Evolutionary conservation across 2,888 invertebrate species (phyloP).

Genomic region (Clanis bilineata): DNA sequence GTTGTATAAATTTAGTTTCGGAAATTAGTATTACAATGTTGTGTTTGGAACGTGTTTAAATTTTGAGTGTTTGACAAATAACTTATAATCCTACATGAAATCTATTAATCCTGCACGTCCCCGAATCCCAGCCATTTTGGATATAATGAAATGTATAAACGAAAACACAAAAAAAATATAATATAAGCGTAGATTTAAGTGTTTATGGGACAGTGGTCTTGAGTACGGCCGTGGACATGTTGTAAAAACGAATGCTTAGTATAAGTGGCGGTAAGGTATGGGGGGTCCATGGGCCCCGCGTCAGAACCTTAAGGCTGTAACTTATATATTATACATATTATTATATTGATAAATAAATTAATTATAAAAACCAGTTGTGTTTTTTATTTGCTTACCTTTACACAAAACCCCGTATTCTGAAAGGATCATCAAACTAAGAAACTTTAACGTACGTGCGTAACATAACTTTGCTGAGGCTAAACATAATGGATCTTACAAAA

Average conservation of each 20-base stretch:
- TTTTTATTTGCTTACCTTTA: constrained; percentile 40
- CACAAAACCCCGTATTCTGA: too few relatives aligned
- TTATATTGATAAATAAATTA: constrained; percentile 82
- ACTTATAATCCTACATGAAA: neutral
- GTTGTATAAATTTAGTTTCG: neutral
- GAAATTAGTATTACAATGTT: neutral
- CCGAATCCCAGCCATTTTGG: neutral
- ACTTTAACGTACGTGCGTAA: too few relatives aligned
- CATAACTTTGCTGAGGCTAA: too few relatives aligned
- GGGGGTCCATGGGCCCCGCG: constrained; percentile 14
- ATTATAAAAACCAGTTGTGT: constrained; percentile 65
- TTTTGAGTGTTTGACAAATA: neutral
- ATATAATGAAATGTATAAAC: constrained; percentile 10
- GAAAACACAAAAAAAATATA: constrained; percentile 17
- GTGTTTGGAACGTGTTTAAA: neutral
- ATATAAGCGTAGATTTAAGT: constrained; percentile 7
- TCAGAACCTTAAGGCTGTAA: constrained; percentile 69
- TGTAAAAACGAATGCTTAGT: constrained; percentile 17
- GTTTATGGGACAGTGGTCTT: neutral
- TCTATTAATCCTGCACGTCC: neutral
- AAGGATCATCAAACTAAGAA: too few relatives aligned
- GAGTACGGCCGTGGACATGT: too few relatives aligned
- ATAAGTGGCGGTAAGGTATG: constrained; percentile 39
- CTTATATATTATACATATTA: constrained; percentile 80
- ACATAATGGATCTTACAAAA: too few relatives aligned